Conservation (phyloP, 2,113 vertebrate species). For the Daboia siamensis region DNA sequence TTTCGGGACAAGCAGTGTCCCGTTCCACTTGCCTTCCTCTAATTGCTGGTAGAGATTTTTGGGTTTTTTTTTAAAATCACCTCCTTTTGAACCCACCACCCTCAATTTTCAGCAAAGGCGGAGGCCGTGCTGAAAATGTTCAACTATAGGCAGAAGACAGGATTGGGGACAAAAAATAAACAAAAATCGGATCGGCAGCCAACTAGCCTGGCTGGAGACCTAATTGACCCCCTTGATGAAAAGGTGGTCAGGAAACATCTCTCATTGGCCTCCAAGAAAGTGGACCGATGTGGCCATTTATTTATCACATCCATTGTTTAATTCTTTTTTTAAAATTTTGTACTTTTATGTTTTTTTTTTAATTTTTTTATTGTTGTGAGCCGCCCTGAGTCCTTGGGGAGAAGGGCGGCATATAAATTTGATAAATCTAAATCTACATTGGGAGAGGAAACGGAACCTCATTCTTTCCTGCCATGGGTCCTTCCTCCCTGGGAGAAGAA, state of each 20-base stretch:
- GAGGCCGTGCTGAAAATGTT: conserved; percentile 36
- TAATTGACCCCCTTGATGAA: not conserved
- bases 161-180: not conserved
- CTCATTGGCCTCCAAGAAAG: not conserved
- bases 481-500: not conserved
- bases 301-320: too few relatives aligned
- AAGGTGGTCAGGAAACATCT: not conserved
- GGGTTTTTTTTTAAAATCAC: conserved; percentile 37
- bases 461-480: not conserved
- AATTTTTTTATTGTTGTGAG: too few relatives aligned
- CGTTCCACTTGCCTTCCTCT: conserved; percentile 51
- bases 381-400: too few relatives aligned
- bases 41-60: conserved; percentile 68
- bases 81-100: conserved; percentile 58
- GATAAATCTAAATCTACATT: not conserved
- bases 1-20: conserved; percentile 66
- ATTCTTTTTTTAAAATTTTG: too few relatives aligned
- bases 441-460: not conserved
- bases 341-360: too few relatives aligned
- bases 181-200: not conserved
- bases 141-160: not conserved
- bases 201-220: not conserved
- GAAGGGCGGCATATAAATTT: too few relatives aligned
- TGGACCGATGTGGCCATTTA: not conserved
- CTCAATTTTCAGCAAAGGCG: not conserved